Evolutionary conservation across 2,797 vertebrate genomes (phyloP).

Genomic region (Periophthalmus magnuspinnatus): DNA sequence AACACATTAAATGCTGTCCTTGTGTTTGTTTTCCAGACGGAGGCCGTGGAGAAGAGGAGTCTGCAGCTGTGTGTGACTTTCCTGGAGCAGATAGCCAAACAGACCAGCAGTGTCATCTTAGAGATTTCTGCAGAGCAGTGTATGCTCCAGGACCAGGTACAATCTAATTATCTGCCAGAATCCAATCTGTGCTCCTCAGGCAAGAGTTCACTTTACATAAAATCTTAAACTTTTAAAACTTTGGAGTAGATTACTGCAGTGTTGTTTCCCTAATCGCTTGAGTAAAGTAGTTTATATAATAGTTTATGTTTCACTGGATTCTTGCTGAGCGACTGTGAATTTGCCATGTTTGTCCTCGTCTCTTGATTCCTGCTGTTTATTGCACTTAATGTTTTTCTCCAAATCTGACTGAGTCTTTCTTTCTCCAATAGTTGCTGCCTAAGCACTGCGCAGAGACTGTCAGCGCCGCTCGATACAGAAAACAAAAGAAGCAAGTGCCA

Average conservation of each 20-base stretch:
- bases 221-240: constrained; percentile 15
- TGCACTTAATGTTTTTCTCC: constrained; percentile 10
- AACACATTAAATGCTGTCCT: not conserved
- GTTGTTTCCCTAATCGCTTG: constrained; percentile 31
- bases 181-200: constrained; percentile 9
- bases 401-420: constrained; percentile 25
- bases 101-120: constrained; percentile 79
- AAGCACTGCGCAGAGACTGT: constrained; percentile 88
- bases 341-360: constrained; percentile 14
- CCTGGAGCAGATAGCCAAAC: constrained; percentile 87
- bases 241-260: constrained; percentile 21
- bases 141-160: constrained; percentile 88
- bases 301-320: constrained; percentile 24
- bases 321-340: constrained; percentile 16
- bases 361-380: constrained; percentile 21
- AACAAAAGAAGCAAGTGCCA: constrained; percentile 75
- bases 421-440: constrained; percentile 81
- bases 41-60: constrained; percentile 77
- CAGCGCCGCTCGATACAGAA: constrained; percentile 86
- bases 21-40: constrained; percentile 64
- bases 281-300: constrained; percentile 32
- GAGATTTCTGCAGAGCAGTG: constrained; percentile 90
- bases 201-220: constrained; percentile 25
- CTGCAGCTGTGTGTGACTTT: constrained; percentile 84
- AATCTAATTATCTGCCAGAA: constrained; percentile 24